Evolutionary conservation across 2,113 vertebrate species (phyloP), one percentile per base, ranked within the genome.

Genomic region (Elachura formosa): DNA sequence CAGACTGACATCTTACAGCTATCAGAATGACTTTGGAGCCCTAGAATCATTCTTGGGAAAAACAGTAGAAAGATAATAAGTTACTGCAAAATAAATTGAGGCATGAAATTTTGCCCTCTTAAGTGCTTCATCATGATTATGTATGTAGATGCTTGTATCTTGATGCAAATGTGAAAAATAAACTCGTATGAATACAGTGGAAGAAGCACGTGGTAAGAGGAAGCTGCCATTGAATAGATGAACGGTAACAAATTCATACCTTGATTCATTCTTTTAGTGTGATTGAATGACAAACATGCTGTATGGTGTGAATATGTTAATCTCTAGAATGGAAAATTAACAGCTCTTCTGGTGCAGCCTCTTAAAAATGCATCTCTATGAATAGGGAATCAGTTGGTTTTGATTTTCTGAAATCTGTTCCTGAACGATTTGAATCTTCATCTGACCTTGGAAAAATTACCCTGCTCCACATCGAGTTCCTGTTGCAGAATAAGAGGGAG

Each of bases 301-400:
- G 74, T 59, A 29, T 12, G 31, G 38, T 56, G 34, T 87, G 86
- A 89, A 68, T 86, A 40, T 74, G 34, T 69, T 87, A 82, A 67
- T 83, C n/a, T 88, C 56, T 40, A 68, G 86, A 92, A 85, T 87
- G 68, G 76, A 78, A 94, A 72, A 87, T 87, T 82, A 93, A 74
- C 45, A 95, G 46, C 77, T 87, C 75, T 88, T 96, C 93, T 48
- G 92, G 52, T 86, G 89, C 62, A 96, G 33, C 76, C 72, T 66
- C 84, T 96, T 94, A 92, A 87, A 95, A 93, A 58, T 96, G 20
- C 94, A 31, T 97, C 86, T 96, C 29, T 95, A 48, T 97, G 78
- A 96, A 95, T 84, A 99, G 99, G 98, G 98, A 99, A 94, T 87
- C 68, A 84, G 83, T 98, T 96, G 98, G 98, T 7, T 98, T 99